Evolutionary conservation across 2,888 invertebrate genomes (phyloP).

Genomic region (Apodemia zela): DNA sequence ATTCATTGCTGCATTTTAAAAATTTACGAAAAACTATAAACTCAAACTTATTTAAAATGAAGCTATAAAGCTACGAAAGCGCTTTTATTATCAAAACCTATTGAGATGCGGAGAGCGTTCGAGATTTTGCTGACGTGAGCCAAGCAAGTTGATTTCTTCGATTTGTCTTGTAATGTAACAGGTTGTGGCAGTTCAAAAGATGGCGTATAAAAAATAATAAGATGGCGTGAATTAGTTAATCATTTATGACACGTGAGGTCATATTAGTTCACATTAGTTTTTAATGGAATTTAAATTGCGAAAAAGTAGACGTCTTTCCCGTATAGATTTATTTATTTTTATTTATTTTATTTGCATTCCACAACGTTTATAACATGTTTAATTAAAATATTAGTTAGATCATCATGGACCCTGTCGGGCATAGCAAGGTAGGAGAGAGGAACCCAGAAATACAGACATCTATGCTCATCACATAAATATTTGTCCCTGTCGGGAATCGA

Average conservation of each 20-base stretch:
- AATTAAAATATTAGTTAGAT: too few relatives aligned
- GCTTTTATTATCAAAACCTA: conserved; percentile 19
- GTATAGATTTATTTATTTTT: too few relatives aligned
- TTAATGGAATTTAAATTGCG: neutral
- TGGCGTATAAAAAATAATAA: too few relatives aligned
- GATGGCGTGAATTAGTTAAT: conserved; percentile 19
- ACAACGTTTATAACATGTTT: too few relatives aligned
- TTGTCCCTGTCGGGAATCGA: too few relatives aligned
- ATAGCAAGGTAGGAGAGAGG: too few relatives aligned
- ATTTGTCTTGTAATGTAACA: conserved; percentile 40
- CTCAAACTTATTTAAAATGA: conserved; percentile 2
- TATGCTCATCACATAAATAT: too few relatives aligned
- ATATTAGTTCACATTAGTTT: neutral
- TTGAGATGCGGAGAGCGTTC: conserved; percentile 34
- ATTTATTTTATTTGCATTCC: too few relatives aligned
- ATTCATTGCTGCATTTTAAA: too few relatives aligned
- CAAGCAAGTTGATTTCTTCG: conserved; percentile 36
- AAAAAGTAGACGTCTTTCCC: too few relatives aligned
- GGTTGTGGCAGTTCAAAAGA: conserved; percentile 37
- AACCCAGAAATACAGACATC: too few relatives aligned
- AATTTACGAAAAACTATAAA: neutral
- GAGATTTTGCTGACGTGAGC: conserved; percentile 35
- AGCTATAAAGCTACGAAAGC: neutral
- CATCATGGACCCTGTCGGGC: too few relatives aligned
- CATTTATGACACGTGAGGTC: conserved; percentile 5